phyloP scores from a whole-genome alignment of 2,113 vertebrate species.

The Protobothrops mucrosquamatus region DNA sequence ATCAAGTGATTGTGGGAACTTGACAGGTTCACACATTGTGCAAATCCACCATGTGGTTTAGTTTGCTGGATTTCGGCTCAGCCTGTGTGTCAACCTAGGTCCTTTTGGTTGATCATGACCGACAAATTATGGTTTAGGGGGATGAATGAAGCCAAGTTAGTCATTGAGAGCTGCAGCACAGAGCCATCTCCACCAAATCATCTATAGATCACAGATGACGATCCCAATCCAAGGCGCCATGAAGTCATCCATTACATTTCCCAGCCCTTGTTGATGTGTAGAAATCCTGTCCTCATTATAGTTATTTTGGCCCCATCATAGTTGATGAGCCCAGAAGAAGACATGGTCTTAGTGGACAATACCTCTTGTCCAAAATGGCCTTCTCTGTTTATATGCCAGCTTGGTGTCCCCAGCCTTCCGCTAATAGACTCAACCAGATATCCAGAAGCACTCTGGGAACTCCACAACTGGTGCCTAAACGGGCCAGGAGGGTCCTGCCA shows the following conservation, averaged over 20 bases:
- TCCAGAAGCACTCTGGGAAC: not conserved
- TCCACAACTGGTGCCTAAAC: fast-evolving
- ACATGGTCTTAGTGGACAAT: not conserved
- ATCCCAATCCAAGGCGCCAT: too few species aligned
- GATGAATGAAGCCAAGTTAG: not conserved
- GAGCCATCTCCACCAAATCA: not conserved
- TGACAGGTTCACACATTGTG: not conserved
- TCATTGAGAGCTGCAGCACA: not conserved
- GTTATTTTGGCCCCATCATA: not conserved
- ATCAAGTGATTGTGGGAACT: not conserved
- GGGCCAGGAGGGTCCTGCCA: not conserved
- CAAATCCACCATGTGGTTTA: not conserved
- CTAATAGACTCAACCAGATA: not conserved
- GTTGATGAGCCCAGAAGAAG: not conserved
- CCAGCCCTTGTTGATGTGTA: not conserved
- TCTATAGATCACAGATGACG: not conserved
- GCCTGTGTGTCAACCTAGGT: not conserved
- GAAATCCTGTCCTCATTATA: not conserved
- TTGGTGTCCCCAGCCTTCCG: fast-evolving
- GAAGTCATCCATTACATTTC: not conserved
- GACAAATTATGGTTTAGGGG: not conserved
- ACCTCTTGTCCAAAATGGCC: fast-evolving
- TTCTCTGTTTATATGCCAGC: not conserved
- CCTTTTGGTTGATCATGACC: not conserved
- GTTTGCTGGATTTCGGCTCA: not conserved